Evolutionary conservation across 2,888 invertebrate species (phyloP).

Genomic region (Xanthorhoe spadicearia): DNA sequence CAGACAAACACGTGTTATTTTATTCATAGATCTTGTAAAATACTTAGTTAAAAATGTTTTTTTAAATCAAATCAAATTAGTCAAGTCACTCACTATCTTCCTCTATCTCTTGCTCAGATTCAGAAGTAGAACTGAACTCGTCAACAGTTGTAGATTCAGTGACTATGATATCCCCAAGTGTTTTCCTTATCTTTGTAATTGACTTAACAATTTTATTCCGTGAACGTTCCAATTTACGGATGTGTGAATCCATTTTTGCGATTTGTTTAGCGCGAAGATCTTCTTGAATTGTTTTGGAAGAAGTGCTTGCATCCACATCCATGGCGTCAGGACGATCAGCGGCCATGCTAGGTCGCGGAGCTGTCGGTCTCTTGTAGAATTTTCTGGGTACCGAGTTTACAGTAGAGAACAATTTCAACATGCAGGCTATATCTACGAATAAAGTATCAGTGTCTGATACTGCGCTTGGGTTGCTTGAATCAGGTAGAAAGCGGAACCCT

Average conservation of each 20-base stretch:
- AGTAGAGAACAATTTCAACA: constrained; percentile 8
- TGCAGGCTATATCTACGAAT: constrained; percentile 6
- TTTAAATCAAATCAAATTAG: neutral
- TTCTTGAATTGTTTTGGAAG: neutral
- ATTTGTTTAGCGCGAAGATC: neutral
- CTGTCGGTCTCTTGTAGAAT: neutral
- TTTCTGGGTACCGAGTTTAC: neutral
- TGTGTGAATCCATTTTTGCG: constrained; percentile 2
- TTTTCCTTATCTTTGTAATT: constrained; percentile 3
- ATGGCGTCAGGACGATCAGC: neutral
- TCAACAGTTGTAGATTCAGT: neutral
- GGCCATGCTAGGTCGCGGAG: neutral
- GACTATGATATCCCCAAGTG: neutral
- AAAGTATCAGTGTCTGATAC: neutral
- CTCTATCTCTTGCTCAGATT: neutral
- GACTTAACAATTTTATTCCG: neutral
- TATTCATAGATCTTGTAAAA: too few species aligned
- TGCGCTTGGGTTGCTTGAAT: neutral
- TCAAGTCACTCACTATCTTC: neutral
- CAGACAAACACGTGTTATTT: neutral
- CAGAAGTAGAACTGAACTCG: neutral
- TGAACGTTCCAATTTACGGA: neutral
- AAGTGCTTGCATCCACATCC: neutral
- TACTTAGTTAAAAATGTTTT: neutral
- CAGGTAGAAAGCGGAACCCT: neutral